Percentiles rank a stretch among this genome's conserved stretches.
These are phyloP conservation scores for Pongo abelii DNA, from an alignment of 2,113 vertebrate species.

Conservation along the genomic window DNA sequence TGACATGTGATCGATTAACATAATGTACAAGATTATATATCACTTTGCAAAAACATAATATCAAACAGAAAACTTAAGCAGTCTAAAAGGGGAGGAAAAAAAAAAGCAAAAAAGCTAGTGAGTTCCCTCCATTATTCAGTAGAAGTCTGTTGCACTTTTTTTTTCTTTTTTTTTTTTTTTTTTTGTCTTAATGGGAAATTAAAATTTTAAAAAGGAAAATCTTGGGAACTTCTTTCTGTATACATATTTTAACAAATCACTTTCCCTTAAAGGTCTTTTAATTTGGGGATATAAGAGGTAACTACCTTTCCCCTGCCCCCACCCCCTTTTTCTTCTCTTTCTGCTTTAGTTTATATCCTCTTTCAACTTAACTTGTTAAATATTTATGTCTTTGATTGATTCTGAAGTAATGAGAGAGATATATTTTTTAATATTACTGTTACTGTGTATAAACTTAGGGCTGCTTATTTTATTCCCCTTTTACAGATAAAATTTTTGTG, in stretches of 20 bases:
- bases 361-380: slow-evolving; percentile 31
- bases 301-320: background rate
- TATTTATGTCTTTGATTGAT: slow-evolving; percentile 48
- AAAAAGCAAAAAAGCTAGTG: background rate
- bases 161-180: background rate
- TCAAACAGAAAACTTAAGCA: slow-evolving; percentile 19
- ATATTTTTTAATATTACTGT: slow-evolving; percentile 37
- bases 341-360: background rate
- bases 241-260: background rate
- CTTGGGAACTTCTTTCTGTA: background rate
- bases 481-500: background rate
- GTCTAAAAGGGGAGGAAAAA: background rate
- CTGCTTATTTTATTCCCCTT: background rate
- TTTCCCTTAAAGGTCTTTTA: slow-evolving; percentile 7
- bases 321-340: background rate
- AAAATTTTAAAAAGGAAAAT: slow-evolving; percentile 17
- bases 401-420: slow-evolving; percentile 2
- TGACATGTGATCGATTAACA: background rate
- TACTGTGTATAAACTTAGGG: background rate
- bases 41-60: slow-evolving; percentile 17
- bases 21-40: background rate
- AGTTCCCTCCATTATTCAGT: background rate
- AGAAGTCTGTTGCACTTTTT: background rate
- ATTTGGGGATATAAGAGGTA: background rate
- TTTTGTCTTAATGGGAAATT: background rate